phyloP scores from a whole-genome alignment of 2,888 invertebrate species.

The Mesorhabditis spiculigera region DNA sequence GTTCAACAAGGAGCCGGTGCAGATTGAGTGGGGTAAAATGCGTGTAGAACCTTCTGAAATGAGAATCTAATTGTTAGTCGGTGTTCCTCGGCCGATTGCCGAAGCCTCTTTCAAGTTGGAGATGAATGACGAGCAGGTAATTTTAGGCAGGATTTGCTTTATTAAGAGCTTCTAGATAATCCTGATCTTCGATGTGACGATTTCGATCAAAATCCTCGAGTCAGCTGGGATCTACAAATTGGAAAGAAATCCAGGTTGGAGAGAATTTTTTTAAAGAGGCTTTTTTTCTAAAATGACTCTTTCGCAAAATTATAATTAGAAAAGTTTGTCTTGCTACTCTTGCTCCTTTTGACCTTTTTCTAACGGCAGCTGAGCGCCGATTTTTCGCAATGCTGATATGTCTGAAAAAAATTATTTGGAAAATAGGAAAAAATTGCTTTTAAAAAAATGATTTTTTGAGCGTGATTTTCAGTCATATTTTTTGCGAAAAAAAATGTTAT shows the following conservation, averaged over 20 bases:
- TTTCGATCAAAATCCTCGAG: background rate
- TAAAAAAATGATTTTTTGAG: background rate
- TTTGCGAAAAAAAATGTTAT: too few relatives aligned
- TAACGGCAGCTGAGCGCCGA: too few relatives aligned
- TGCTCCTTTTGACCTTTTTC: too few relatives aligned
- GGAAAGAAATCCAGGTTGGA: background rate
- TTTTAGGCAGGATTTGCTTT: background rate
- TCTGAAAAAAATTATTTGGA: too few relatives aligned
- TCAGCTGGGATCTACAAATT: background rate
- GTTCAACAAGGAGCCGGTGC: background rate
- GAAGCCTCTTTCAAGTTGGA: conserved; percentile 1
- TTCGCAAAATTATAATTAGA: too few relatives aligned
- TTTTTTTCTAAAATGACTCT: too few relatives aligned
- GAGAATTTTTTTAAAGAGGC: too few relatives aligned
- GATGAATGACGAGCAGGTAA: background rate
- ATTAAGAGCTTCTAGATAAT: background rate
- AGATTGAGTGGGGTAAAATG: background rate
- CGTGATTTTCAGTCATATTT: too few relatives aligned
- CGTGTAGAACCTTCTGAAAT: background rate
- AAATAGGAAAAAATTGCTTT: too few relatives aligned
- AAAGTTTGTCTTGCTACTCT: too few relatives aligned
- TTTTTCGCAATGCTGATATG: too few relatives aligned
- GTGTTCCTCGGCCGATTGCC: background rate
- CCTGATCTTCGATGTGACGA: background rate
- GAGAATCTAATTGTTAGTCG: background rate